Percentiles rank a stretch among this genome's conserved stretches.
Conservation (phyloP, 2,888 invertebrate genomes). For the Sycophila texana region DNA sequence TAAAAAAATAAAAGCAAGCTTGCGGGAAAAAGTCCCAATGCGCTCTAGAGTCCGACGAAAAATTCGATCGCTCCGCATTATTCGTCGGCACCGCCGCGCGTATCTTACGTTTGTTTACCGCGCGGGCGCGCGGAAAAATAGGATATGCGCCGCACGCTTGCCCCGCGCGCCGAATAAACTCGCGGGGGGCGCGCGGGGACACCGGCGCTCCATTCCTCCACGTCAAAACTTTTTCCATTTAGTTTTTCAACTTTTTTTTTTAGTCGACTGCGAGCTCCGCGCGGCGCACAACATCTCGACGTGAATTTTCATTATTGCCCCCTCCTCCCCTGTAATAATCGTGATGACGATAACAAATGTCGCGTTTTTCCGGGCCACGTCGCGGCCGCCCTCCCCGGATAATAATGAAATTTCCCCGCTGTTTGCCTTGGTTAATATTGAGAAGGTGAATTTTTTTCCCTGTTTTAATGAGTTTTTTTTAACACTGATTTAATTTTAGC, state of each 20-base stretch:
- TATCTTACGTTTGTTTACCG: conserved; percentile 53
- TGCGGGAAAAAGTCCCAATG: background rate
- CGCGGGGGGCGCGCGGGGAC: conserved; percentile 1
- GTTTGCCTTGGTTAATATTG: no score
- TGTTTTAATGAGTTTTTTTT: no score
- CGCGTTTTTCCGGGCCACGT: background rate
- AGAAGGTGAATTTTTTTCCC: no score
- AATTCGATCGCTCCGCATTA: conserved; percentile 20
- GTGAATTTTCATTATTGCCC: conserved; percentile 36
- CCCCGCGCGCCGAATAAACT: conserved; percentile 27
- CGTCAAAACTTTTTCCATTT: conserved; percentile 56
- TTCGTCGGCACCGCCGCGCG: background rate
- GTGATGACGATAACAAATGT: conserved; percentile 14
- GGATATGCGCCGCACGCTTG: conserved; percentile 12
- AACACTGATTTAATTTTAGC: no score
- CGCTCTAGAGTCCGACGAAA: background rate
- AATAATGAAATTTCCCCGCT: no score
- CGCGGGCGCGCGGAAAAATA: conserved; percentile 7
- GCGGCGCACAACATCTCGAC: conserved; percentile 8
- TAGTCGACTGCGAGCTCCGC: background rate
- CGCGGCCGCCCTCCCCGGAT: no score
- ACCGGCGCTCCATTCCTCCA: background rate
- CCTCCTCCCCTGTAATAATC: conserved; percentile 15
- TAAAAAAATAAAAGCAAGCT: no score
- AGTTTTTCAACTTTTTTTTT: conserved; percentile 36